Evolutionary conservation across 2,888 invertebrate species (phyloP), one percentile per base, ranked within the genome.

Genomic region (Sphecodes monilicornis): DNA sequence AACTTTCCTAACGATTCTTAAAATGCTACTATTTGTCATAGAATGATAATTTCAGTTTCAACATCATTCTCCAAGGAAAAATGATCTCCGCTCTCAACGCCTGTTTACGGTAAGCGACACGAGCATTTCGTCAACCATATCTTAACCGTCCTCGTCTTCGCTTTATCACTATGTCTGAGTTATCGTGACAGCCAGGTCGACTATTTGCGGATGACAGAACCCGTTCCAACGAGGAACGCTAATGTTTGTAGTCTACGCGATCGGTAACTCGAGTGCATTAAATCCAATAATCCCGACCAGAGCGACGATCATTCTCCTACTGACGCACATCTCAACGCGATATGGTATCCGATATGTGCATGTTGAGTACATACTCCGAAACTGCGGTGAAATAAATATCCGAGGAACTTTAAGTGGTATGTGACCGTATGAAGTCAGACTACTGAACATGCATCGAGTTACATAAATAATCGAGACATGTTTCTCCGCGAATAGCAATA

Each of bases 151-250:
- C 39, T 74, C 66, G 68, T 75, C 73, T 78, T 54, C 72, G 54
- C 26, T 66, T 71, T 76, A 79, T 75, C 82, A 74, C 64, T 13
- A 36, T 68, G 66, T 86, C 71, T 68, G 85, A 86, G 78, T 78
- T 86, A 85, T 85, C 85, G 57, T 82, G 85, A 80, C 84, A 77
- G 46, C 73, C 69, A 75, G 73, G 87, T 88, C 86, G 88, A 87
- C 81, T 88, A 89, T 89, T 89, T 89, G 89, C 80, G 75, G 73
- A 89, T 88, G 88, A 88, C 89, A 87, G 87, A 87, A 85, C 85
- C 78, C 43, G 77, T 68, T 78, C 50, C 83, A 78, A 78, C 78
- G 71, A 75, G 84, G 43, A 78, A 73, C 80, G 76, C 69, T 64
- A 80, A 54, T 80, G 85, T 82, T 86, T 86, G 85, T 68, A 77